Percentiles rank a stretch among this genome's conserved stretches.
phyloP scores from a whole-genome alignment of 2,113 vertebrate genomes.

The Periophthalmus modestus region DNA sequence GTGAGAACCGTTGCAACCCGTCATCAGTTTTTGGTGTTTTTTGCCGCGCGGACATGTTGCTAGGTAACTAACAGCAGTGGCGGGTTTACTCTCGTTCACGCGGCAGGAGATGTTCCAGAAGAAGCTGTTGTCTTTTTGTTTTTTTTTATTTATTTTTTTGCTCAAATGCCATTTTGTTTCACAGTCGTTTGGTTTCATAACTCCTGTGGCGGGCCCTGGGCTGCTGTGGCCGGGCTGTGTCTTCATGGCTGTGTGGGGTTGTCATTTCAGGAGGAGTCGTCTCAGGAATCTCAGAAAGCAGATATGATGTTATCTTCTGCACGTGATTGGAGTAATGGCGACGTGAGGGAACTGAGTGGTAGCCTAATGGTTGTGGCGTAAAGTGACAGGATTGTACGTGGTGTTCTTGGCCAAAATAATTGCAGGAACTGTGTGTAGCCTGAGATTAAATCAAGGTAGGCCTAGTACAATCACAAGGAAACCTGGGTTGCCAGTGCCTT shows the following conservation, averaged over 20 bases:
- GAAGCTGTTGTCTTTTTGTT: background rate
- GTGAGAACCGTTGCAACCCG: conserved; percentile 41
- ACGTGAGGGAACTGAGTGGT: no score
- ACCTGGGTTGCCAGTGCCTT: no score
- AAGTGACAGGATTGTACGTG: background rate
- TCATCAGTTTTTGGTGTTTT: conserved; percentile 22
- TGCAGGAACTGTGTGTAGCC: no score
- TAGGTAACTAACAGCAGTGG: conserved; percentile 69
- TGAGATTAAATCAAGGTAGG: no score
- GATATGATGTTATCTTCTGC: background rate
- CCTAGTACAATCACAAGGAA: no score
- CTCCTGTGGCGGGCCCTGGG: background rate
- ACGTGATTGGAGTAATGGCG: background rate
- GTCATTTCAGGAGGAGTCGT: background rate
- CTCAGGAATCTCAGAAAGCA: background rate
- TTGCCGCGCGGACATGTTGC: conserved; percentile 72
- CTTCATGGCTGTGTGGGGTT: background rate
- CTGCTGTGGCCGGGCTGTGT: background rate
- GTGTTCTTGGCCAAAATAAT: background rate
- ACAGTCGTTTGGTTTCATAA: background rate
- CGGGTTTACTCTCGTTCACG: conserved; percentile 70
- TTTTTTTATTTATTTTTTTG: background rate
- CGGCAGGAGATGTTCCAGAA: conserved; percentile 14
- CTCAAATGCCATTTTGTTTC: background rate
- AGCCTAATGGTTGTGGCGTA: background rate